A percentile compares a stretch with the other conserved stretches of the same genome.
phyloP scores from a whole-genome alignment of 2,113 vertebrate species.

The Hyaena hyaena region DNA sequence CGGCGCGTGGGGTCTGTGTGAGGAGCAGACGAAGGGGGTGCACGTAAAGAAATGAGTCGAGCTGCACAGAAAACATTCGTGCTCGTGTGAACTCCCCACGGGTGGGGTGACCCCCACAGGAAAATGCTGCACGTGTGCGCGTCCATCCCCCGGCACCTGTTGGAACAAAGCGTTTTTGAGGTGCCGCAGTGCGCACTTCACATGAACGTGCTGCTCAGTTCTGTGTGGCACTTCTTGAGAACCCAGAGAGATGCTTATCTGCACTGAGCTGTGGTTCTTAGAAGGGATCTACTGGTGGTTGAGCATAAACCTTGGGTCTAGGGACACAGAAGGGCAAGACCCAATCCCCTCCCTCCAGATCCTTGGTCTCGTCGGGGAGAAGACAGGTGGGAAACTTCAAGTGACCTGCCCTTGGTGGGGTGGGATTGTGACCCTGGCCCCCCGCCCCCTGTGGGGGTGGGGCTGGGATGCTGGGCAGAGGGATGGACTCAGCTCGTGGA shows the following conservation, averaged over 20 bases:
- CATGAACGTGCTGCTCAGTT: not conserved
- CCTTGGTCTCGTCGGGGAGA: not conserved
- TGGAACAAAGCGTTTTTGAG: not conserved
- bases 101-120: fast-evolving
- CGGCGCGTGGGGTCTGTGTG: not conserved
- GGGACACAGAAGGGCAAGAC: not conserved
- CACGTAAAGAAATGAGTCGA: not conserved
- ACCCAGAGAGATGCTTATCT: conserved; percentile 76
- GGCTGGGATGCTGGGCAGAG: not conserved
- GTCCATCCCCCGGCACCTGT: not conserved
- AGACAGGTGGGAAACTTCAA: not conserved
- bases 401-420: fast-evolving
- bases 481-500: not conserved
- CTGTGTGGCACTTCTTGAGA: conserved; percentile 58
- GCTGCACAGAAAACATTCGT: fast-evolving
- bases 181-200: not conserved
- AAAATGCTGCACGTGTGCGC: not conserved
- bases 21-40: not conserved
- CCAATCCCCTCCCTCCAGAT: conserved; percentile 36
- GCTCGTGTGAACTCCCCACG: fast-evolving
- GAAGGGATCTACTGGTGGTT: conserved; percentile 51
- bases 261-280: conserved; percentile 51
- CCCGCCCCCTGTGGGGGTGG: not conserved
- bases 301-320: not conserved
- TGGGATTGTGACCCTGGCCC: not conserved